phyloP scores from a whole-genome alignment of 2,113 vertebrate genomes.

The Ovis canadensis region DNA sequence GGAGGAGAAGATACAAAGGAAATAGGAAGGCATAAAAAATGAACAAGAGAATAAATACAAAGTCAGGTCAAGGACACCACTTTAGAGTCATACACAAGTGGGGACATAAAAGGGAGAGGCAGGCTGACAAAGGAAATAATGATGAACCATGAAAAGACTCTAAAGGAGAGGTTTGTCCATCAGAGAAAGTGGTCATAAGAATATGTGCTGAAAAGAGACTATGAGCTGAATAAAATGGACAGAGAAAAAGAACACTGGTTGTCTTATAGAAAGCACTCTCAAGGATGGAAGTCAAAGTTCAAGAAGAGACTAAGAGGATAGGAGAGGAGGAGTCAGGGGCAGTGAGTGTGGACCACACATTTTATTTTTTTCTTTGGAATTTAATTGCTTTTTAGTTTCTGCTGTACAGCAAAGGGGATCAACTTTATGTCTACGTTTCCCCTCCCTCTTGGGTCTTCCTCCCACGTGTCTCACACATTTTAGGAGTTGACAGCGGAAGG shows the following conservation, averaged over 20 bases:
- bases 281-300: not conserved
- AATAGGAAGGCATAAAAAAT: not conserved
- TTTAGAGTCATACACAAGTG: not conserved
- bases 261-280: not conserved
- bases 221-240: not conserved
- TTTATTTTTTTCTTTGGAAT: not conserved
- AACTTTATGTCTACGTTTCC: not conserved
- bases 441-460: not conserved
- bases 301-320: not conserved
- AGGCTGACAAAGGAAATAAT: not conserved
- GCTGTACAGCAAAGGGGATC: not conserved
- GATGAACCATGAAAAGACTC: not conserved
- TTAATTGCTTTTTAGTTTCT: not conserved
- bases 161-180: not conserved
- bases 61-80: not conserved
- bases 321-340: not conserved
- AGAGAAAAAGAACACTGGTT: not conserved
- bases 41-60: not conserved
- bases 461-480: not conserved
- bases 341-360: not conserved
- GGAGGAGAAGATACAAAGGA: not conserved
- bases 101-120: not conserved
- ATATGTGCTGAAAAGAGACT: not conserved
- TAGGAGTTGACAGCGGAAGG: not conserved
- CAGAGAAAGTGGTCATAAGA: not conserved